Evolutionary conservation across 2,113 vertebrate genomes (phyloP).

Genomic region (Microtus ochrogaster): DNA sequence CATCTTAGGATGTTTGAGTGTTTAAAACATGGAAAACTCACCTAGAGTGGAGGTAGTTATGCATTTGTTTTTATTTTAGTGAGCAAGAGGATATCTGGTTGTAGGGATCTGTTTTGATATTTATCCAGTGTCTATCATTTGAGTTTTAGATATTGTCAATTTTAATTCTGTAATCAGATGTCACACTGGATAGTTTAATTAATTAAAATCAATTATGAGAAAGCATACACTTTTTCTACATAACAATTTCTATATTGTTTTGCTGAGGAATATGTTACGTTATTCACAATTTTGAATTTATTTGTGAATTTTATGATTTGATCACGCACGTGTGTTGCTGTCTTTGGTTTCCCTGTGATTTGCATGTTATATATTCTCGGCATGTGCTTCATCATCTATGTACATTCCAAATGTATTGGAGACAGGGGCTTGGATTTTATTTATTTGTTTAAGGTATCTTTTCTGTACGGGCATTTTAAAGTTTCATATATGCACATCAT

Average conservation of each 20-base stretch:
- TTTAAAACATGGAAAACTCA: not conserved
- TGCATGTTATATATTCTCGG: conserved; percentile 12
- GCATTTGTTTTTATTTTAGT: not conserved
- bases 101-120: not conserved
- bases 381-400: conserved; percentile 33
- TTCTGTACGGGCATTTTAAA: conserved; percentile 48
- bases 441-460: conserved; percentile 33
- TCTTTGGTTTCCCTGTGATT: conserved; percentile 3
- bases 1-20: not conserved
- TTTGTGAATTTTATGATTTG: not conserved
- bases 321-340: not conserved
- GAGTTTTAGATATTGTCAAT: not conserved
- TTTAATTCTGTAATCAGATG: not conserved
- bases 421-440: not conserved
- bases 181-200: conserved; percentile 13
- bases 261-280: not conserved
- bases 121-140: not conserved
- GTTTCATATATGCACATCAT: conserved; percentile 42
- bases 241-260: not conserved
- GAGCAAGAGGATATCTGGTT: not conserved
- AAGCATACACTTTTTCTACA: not conserved
- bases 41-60: not conserved
- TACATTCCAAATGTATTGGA: conserved; percentile 53
- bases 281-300: not conserved
- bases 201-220: conserved; percentile 3